Percentiles rank a stretch among this genome's conserved stretches.
phyloP scores from a whole-genome alignment of 1,140 invertebrate genomes.

The Chionoecetes opilio region DNA sequence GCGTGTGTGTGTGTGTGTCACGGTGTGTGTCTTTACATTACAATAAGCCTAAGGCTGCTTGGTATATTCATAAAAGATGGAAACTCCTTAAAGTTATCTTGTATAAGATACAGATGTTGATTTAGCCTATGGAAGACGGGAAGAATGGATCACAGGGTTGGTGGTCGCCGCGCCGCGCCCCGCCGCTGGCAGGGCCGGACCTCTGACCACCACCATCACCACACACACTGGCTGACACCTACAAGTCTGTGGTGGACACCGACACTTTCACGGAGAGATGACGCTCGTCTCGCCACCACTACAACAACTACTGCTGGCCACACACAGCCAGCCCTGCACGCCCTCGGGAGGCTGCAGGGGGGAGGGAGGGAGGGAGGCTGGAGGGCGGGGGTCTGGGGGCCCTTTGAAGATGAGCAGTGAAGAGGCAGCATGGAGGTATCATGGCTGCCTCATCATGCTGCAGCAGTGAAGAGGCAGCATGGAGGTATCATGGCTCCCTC shows the following conservation, averaged over 20 bases:
- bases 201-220: background rate
- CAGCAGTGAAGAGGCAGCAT: background rate
- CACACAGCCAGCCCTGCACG: background rate
- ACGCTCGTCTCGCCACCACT: slow-evolving; percentile 2
- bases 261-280: background rate
- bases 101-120: slow-evolving; percentile 50
- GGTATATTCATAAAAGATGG: slow-evolving; percentile 7
- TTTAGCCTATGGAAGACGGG: slow-evolving; percentile 72
- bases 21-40: slow-evolving; percentile 15
- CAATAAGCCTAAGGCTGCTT: slow-evolving; percentile 48
- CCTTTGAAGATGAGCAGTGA: background rate
- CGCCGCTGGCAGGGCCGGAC: background rate
- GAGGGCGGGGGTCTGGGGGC: background rate
- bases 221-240: background rate
- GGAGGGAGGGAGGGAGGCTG: background rate
- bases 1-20: background rate
- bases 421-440: background rate
- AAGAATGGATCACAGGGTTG: slow-evolving; percentile 59
- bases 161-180: background rate
- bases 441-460: too few species aligned
- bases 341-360: background rate
- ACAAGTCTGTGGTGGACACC: background rate
- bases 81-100: slow-evolving; percentile 60
- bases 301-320: background rate
- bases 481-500: background rate